Conservation (phyloP, 1,140 invertebrate genomes). For the Bombyx mandarina region DNA sequence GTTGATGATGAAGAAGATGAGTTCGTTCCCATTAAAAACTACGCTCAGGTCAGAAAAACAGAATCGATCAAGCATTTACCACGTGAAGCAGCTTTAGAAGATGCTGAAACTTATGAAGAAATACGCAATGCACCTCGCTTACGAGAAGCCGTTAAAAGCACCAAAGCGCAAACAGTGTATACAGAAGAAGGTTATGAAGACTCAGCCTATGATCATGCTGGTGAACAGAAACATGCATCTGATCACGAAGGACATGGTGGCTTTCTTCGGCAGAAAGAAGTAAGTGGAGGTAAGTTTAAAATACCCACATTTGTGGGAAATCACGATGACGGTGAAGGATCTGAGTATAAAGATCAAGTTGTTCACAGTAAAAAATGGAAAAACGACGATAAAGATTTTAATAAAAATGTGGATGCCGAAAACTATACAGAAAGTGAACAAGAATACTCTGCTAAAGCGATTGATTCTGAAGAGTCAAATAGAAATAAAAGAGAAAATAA, state of each 20-base stretch:
- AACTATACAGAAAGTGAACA: conserved; percentile 43
- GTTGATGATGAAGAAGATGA: conserved; percentile 55
- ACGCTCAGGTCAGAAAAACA: conserved; percentile 77
- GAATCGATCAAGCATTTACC: conserved; percentile 76
- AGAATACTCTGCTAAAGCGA: conserved; percentile 18
- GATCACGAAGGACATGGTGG: conserved; percentile 64
- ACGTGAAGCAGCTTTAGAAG: conserved; percentile 67
- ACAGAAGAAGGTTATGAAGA: conserved; percentile 86
- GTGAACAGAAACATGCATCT: conserved; percentile 78
- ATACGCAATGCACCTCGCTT: conserved; percentile 74
- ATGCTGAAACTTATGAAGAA: conserved; percentile 74
- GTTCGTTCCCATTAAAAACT: conserved; percentile 78
- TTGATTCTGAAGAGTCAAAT: conserved; percentile 8
- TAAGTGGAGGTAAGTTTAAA: conserved; percentile 56
- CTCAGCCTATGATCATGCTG: conserved; percentile 82
- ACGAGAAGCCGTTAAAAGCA: conserved; percentile 77
- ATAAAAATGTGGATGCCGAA: conserved; percentile 41
- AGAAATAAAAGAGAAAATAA: conserved; percentile 21
- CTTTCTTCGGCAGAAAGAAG: conserved; percentile 51
- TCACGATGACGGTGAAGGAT: conserved; percentile 43
- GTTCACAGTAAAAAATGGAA: conserved; percentile 50
- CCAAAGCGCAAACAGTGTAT: conserved; percentile 81
- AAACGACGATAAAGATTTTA: conserved; percentile 38
- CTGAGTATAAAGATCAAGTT: conserved; percentile 34
- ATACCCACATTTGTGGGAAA: conserved; percentile 29